Evolutionary conservation across 1,140 invertebrate genomes (phyloP), one percentile per base, ranked within the genome.

Genomic region (Philotrypesis tridentata): DNA sequence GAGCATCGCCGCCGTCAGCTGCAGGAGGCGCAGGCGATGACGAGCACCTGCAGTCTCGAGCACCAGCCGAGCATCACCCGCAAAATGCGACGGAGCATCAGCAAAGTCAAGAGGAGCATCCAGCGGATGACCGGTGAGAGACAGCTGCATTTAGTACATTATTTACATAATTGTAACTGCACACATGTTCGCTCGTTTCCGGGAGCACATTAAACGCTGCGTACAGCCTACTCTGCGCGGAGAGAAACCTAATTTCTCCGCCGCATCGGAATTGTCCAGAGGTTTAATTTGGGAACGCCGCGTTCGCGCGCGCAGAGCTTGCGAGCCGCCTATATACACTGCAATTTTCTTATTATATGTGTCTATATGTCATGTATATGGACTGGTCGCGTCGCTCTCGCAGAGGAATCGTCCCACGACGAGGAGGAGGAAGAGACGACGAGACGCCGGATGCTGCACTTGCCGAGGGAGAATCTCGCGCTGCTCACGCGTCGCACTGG

Each of bases 51-150:
- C 61, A 82, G 25, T 9, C 29, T 80, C 12, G n/a, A n/a, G n/a
- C 78, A 76, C 40, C 86, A 83, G 70, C 71, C 83, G 43, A 89
- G 84, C 67, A 77, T 89, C 11, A 87, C 88, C 11, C 79, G 85
- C 74, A 90, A 89, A 65, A 89, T 91, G 89, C 85, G 88, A 60
- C 85, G 86, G 1, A 88, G 88, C 71, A 85, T 91, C 37, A 86
- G 65, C 23, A 90, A 88, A 84, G 84, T 91, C 79, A 90, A 88
- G 79, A 84, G 86, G 55, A 89, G 86, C 77, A 89, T 91, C 70
- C 88, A 87, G 61, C 88, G 85, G 79, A 90, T 90, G 79, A 81
- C 88, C 37, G 90, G 89, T 90, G 85, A 55, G 71, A n/a, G n/a
- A n/a, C n/a, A n/a, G n/a, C n/a, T n/a, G n/a, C n/a, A n/a, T n/a